Evolutionary conservation across 2,113 vertebrate genomes (phyloP), one percentile per base, ranked within the genome.

Genomic region (Erythrolamprus reginae): DNA sequence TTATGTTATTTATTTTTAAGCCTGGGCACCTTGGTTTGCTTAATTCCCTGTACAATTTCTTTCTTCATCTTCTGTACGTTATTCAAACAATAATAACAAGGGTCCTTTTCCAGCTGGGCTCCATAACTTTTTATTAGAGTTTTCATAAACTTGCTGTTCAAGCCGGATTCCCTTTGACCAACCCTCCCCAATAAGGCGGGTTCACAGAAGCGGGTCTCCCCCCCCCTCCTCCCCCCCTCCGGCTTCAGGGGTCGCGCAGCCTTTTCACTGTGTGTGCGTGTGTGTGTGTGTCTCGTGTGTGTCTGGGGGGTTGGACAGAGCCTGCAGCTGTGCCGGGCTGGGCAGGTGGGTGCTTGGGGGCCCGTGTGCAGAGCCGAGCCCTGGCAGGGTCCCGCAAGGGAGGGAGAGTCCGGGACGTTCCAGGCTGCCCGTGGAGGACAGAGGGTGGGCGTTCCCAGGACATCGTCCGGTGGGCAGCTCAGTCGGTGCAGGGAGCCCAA

Each of bases 1-100:
- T 97, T 96, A 93, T 97, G 96, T 97, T 96, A 97, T 97, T 97
- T 97, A 97, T 97, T 97, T 77, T 90, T 24, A 96, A 97, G 94
- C 94, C 94, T 88, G 82, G 89, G n/a, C 85, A 42, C 96, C 94
- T 92, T 94, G 23, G 96, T 96, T 91, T 96, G 88, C 86, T 92
- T 93, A 94, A 95, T 96, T 94, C 95, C 96, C 95, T 96, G 89
- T 95, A 92, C 92, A 88, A 82, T 93, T 94, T 90, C n/a, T 94
- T 95, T 95, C 95, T 94, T 95, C 91, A 0, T 38, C 91, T 3
- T 93, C 4, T 92, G 92, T 96, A 24, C 21, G 84, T 94, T 96
- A 93, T 96, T 96, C 92, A 95, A 93, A 95, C 90, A 89, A 86
- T 1, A 45, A n/a, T n/a, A n/a, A n/a, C 5, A 83, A 89, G 92